Evolutionary conservation across 2,888 invertebrate species (phyloP).

Genomic region (Ernsta delagoae): DNA sequence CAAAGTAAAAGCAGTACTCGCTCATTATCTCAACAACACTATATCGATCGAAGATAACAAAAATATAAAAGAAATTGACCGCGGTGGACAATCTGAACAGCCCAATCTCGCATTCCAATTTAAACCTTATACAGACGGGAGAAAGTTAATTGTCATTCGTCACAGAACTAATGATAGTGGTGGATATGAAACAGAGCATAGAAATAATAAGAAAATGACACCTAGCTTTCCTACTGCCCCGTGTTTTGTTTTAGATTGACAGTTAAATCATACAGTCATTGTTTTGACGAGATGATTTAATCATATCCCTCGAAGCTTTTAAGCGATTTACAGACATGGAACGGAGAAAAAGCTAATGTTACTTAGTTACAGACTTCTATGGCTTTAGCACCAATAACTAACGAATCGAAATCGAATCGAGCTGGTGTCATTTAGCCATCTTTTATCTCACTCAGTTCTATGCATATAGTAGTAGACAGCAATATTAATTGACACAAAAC

Average conservation of each 20-base stretch:
- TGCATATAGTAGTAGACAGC: too few relatives aligned
- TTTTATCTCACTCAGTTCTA: too few relatives aligned
- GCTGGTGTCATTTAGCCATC: too few relatives aligned
- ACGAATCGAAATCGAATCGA: too few relatives aligned
- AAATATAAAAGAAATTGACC: slow-evolving; percentile 40
- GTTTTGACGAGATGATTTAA: too few relatives aligned
- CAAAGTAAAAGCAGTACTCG: slow-evolving; percentile 2
- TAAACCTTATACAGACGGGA: slow-evolving; percentile 15
- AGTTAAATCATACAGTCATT: slow-evolving; percentile 9
- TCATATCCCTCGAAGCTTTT: too few relatives aligned
- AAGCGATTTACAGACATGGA: too few relatives aligned
- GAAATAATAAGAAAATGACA: slow-evolving; percentile 52
- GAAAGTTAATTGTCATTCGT: slow-evolving; percentile 27
- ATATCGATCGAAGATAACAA: slow-evolving; percentile 34
- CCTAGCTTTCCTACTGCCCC: slow-evolving; percentile 41
- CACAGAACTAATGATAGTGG: slow-evolving; percentile 14
- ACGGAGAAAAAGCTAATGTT: too few relatives aligned
- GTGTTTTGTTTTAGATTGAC: slow-evolving; percentile 41
- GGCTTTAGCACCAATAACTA: too few relatives aligned
- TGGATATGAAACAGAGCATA: slow-evolving; percentile 52
- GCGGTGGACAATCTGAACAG: slow-evolving; percentile 37
- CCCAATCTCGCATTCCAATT: slow-evolving; percentile 22
- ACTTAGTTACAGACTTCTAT: too few relatives aligned
- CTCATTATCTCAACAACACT: slow-evolving; percentile 14
- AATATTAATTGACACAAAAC: too few relatives aligned